phyloP scores from a whole-genome alignment of 37 sponge, comb jelly and placozoan species.

The Cladorhizidae sp. region DNA sequence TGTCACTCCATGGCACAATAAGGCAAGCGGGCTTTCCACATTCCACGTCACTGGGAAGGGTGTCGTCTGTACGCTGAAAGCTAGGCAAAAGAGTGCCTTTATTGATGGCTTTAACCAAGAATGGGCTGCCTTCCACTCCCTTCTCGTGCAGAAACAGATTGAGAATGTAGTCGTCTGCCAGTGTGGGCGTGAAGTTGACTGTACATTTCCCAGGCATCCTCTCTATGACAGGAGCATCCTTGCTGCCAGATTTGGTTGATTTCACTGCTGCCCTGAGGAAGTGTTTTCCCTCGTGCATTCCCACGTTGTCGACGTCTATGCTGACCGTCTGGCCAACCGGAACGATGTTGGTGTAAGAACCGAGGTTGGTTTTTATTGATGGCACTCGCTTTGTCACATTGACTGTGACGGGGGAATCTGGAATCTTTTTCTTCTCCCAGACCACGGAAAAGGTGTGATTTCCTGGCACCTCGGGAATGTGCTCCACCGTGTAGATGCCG shows the following conservation, averaged over 20 bases:
- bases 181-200: not conserved
- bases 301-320: constrained; percentile 4
- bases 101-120: constrained; percentile 56
- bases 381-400: constrained; percentile 16
- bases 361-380: not conserved
- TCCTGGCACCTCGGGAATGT: constrained; percentile 41
- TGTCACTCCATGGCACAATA: not conserved
- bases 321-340: constrained; percentile 1
- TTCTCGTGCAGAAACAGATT: constrained; percentile 11
- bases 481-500: constrained; percentile 28
- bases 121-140: constrained; percentile 55
- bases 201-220: not conserved
- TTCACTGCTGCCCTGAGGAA: constrained; percentile 8
- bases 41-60: constrained; percentile 24
- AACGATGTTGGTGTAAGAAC: constrained; percentile 2
- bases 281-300: not conserved
- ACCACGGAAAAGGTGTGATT: constrained; percentile 37
- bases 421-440: constrained; percentile 33
- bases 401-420: constrained; percentile 46
- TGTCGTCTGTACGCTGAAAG: not conserved
- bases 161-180: constrained; percentile 51
- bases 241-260: no score
- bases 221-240: not conserved
- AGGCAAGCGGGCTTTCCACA: constrained; percentile 17
- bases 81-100: constrained; percentile 5